These are phyloP conservation scores for Atta colombica DNA, from an alignment of 1,140 invertebrate species.

Conservation along the genomic window DNA sequence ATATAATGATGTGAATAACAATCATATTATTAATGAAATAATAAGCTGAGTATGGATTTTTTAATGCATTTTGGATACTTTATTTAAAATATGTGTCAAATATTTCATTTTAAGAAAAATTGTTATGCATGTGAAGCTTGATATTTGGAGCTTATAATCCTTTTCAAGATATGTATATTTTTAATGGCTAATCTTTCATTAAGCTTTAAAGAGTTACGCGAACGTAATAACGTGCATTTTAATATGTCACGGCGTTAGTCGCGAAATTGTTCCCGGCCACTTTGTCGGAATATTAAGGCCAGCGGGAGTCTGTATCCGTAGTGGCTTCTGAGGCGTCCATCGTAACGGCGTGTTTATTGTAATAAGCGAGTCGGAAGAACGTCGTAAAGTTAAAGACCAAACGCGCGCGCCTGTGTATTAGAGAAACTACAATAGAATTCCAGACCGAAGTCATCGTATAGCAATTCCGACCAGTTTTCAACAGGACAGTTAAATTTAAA, in stretches of 20 bases:
- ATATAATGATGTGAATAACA: constrained; percentile 30
- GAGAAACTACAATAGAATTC: constrained; percentile 73
- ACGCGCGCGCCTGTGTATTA: constrained; percentile 66
- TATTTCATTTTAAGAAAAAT: constrained; percentile 14
- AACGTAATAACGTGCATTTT: constrained; percentile 13
- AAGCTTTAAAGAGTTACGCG: background rate
- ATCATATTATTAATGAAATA: constrained; percentile 12
- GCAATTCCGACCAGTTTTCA: constrained; percentile 72
- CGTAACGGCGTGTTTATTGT: constrained; percentile 75
- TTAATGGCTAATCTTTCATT: constrained; percentile 42
- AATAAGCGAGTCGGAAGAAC: constrained; percentile 72
- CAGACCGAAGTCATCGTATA: constrained; percentile 42
- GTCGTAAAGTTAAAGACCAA: constrained; percentile 74
- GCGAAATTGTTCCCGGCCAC: constrained; percentile 72
- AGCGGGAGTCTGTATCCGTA: constrained; percentile 41
- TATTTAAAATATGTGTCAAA: background rate
- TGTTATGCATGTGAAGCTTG: background rate
- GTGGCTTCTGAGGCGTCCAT: constrained; percentile 72
- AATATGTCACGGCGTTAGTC: constrained; percentile 67
- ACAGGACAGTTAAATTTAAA: constrained; percentile 70
- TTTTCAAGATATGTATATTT: background rate
- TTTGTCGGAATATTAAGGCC: constrained; percentile 74
- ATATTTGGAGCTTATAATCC: background rate
- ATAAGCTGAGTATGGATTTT: constrained; percentile 18
- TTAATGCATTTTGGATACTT: background rate